These are phyloP conservation scores for Coremacera marginata DNA, from an alignment of 2,888 invertebrate genomes.

Conservation along the genomic window DNA sequence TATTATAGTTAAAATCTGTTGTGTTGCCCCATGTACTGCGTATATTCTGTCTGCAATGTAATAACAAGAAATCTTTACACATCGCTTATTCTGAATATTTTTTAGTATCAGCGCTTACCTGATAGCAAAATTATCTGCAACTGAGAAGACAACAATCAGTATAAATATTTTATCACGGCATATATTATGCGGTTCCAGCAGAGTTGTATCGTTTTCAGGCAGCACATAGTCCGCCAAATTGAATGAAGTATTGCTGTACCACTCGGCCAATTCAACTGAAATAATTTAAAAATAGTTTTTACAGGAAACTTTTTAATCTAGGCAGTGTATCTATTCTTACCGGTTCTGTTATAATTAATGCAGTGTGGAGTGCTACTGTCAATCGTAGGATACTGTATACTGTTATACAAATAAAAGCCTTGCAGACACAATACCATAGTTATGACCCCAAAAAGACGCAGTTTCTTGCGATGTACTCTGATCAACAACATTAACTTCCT, in stretches of 20 bases:
- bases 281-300: no score
- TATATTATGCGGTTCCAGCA: constrained; percentile 74
- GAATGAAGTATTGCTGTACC: constrained; percentile 81
- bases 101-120: constrained; percentile 64
- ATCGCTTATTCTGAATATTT: neutral
- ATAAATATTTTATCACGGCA: constrained; percentile 73
- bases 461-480: neutral
- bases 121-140: constrained; percentile 76
- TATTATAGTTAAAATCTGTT: constrained; percentile 66
- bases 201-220: constrained; percentile 77
- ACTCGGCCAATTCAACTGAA: constrained; percentile 74
- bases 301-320: no score
- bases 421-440: constrained; percentile 47
- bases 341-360: neutral
- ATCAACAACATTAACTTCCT: neutral
- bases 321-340: no score
- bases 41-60: constrained; percentile 60
- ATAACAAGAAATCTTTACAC: neutral
- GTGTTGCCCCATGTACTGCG: constrained; percentile 69
- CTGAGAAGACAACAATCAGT: constrained; percentile 82
- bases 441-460: constrained; percentile 50
- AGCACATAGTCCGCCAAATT: constrained; percentile 80
- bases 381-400: constrained; percentile 36
- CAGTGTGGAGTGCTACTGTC: neutral
- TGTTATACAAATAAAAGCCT: constrained; percentile 59